phyloP scores from a whole-genome alignment of 2,113 vertebrate species.

The Dascyllus trimaculatus region DNA sequence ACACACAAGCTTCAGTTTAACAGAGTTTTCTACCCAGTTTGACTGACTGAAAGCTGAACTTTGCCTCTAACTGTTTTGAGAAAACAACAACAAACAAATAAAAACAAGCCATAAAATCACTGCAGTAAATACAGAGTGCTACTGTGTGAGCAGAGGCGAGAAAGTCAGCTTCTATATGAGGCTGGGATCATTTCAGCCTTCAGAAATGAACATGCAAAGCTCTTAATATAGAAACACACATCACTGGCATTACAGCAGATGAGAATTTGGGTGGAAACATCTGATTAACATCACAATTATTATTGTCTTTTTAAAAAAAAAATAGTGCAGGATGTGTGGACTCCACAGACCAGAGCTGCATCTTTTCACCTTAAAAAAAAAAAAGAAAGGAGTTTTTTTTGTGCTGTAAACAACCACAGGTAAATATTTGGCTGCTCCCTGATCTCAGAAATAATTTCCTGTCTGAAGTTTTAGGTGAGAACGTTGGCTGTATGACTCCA shows the following conservation, averaged over 20 bases:
- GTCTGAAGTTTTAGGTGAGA: constrained; percentile 30
- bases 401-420: neutral
- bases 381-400: neutral
- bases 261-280: neutral
- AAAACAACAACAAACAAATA: neutral
- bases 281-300: no score
- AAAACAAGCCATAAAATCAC: neutral
- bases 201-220: neutral
- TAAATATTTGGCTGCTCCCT: neutral
- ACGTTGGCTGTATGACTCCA: constrained; percentile 23
- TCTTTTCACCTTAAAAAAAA: neutral
- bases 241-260: no score
- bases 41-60: no score
- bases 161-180: neutral
- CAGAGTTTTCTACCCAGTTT: no score
- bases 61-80: neutral
- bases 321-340: neutral
- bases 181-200: neutral
- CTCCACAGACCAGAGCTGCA: neutral
- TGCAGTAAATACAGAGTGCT: neutral
- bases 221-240: neutral
- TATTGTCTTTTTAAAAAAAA: no score
- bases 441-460: constrained; percentile 27
- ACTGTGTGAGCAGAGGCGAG: neutral
- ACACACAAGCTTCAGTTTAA: no score